Evolutionary conservation across 2,797 vertebrate genomes (phyloP).

Genomic region (Ctenopoma multispine): DNA sequence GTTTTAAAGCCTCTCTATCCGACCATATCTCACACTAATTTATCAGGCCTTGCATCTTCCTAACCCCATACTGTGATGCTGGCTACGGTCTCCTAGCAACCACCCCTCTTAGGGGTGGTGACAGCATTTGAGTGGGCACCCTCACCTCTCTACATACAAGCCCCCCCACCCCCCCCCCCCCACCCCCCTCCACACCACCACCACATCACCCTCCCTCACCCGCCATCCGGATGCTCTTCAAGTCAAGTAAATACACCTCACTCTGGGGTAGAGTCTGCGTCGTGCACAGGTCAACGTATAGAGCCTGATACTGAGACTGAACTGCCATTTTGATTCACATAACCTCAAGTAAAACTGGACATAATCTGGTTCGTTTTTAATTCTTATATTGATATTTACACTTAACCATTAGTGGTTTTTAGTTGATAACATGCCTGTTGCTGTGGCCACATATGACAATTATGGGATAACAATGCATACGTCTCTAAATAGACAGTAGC

Average conservation of each 20-base stretch:
- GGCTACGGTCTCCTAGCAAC: slow-evolving; percentile 76
- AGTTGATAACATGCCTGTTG: too few relatives aligned
- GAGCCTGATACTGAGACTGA: background rate
- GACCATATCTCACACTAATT: slow-evolving; percentile 42
- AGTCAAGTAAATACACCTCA: slow-evolving; percentile 61
- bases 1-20: slow-evolving; percentile 43
- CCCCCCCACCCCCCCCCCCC: slow-evolving; percentile 9
- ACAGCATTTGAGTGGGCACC: slow-evolving; percentile 80
- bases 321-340: background rate
- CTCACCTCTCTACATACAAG: slow-evolving; percentile 58
- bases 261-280: slow-evolving; percentile 12
- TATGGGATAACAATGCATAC: too few relatives aligned
- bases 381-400: too few relatives aligned
- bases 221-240: slow-evolving; percentile 60
- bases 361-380: background rate
- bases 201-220: background rate
- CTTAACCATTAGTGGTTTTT: too few relatives aligned
- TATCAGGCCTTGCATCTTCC: slow-evolving; percentile 63
- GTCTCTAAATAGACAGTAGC: too few relatives aligned
- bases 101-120: slow-evolving; percentile 71
- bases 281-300: background rate
- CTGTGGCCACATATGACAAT: too few relatives aligned
- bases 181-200: too few relatives aligned
- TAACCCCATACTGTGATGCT: slow-evolving; percentile 70
- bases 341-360: background rate